Conservation (phyloP, 2,797 vertebrate genomes). For the Karalla daura region DNA sequence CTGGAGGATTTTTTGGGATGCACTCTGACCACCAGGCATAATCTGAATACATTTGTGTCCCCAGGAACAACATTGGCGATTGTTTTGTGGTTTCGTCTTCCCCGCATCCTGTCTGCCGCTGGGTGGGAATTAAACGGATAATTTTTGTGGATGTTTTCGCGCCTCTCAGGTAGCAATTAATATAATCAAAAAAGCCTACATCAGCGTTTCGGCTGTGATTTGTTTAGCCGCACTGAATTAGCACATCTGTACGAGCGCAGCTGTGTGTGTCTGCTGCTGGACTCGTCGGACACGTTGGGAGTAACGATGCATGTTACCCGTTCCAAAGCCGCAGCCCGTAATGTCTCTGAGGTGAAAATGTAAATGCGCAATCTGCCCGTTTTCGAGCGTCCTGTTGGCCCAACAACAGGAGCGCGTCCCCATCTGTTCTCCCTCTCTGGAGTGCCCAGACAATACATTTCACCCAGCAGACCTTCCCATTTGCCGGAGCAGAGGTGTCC, state of each 20-base stretch:
- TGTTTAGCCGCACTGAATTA: constrained; percentile 19
- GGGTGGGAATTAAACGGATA: constrained; percentile 25
- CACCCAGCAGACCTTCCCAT: constrained; percentile 64
- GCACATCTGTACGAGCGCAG: constrained; percentile 18
- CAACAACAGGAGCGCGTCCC: constrained; percentile 89
- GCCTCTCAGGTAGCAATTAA: constrained; percentile 19
- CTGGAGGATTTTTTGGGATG: constrained; percentile 83
- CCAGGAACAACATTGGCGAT: constrained; percentile 46
- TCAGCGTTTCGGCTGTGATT: constrained; percentile 21
- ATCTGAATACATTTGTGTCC: constrained; percentile 80
- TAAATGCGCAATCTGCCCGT: constrained; percentile 93
- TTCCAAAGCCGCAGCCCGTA: constrained; percentile 43
- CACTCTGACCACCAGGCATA: constrained; percentile 78
- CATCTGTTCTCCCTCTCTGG: constrained; percentile 90
- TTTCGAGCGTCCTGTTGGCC: constrained; percentile 88
- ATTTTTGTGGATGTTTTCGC: constrained; percentile 14
- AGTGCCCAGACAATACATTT: constrained; percentile 83
- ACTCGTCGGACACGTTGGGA: constrained; percentile 18
- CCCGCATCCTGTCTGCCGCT: constrained; percentile 43
- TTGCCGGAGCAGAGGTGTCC: constrained; percentile 66
- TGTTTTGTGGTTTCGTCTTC: constrained; percentile 50
- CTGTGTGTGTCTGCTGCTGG: constrained; percentile 7
- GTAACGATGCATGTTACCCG: constrained; percentile 32
- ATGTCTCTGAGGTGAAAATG: constrained; percentile 86
- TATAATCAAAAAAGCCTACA: constrained; percentile 24